phyloP scores from a whole-genome alignment of 2,113 vertebrate genomes.

The Chamaea fasciata region DNA sequence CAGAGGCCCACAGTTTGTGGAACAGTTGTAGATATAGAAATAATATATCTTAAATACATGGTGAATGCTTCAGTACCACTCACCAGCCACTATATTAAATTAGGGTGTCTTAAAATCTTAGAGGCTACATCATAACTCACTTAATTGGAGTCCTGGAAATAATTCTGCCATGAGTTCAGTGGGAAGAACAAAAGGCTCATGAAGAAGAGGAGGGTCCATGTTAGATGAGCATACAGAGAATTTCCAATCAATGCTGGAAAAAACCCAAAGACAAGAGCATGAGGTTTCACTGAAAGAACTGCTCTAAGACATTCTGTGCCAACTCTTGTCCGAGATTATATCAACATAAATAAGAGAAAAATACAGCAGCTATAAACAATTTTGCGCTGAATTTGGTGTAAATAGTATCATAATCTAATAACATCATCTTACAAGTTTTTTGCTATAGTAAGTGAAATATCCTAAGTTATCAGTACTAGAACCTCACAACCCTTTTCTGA shows the following conservation, averaged over 20 bases:
- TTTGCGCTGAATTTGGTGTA: background rate
- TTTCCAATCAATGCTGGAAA: background rate
- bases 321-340: background rate
- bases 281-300: background rate
- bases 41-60: background rate
- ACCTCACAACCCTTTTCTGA: background rate
- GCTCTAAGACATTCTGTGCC: background rate
- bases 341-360: background rate
- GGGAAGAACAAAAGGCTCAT: background rate
- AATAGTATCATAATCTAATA: background rate
- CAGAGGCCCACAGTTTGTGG: background rate
- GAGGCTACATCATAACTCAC: background rate
- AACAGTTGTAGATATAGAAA: background rate
- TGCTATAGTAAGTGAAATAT: background rate
- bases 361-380: background rate
- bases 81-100: background rate
- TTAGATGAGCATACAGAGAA: background rate
- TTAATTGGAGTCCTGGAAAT: background rate
- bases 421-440: background rate
- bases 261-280: background rate
- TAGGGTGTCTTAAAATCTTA: background rate
- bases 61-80: background rate
- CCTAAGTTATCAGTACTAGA: background rate
- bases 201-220: background rate
- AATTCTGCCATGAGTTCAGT: background rate